Base-by-base conservation (phyloP, 2,797 vertebrate genomes). In the Novumbra hubbsi region DNA sequence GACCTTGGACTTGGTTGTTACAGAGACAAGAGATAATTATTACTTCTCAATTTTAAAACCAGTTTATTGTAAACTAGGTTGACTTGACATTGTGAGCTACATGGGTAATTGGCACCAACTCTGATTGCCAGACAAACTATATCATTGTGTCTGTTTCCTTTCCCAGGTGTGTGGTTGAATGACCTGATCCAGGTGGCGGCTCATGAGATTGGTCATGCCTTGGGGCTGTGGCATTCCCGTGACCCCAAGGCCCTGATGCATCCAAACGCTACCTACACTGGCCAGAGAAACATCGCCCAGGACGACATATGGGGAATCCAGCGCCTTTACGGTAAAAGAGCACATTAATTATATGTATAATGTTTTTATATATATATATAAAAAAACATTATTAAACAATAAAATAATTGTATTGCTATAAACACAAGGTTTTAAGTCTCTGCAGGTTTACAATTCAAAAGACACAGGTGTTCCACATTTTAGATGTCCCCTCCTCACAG, bases 111-210 rank as follows among this genome's bases (percentile, higher is more conserved):
- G 19, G 50, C n/a, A 2, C 50, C 2, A 8, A 52, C 19, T 19
- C 19, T 52, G 50, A 17, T 9, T n/a, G 19, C 50, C 50, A 52
- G 50, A 52, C 50, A 1, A 52, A n/a, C 7, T 52, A 52, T n/a
- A 8, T 55, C n/a, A 55, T 55, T 55, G 19, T 55, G 19, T 11
- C 21, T 60, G 21, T 27, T 60, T 21, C 28, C 28, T 64, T 30
- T 14, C 27, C 14, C 84, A 95, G 95, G 94, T 2, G 94, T 95
- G 73, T 96, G 94, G 95, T 86, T 95, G 0, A 95, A 96, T 24
- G 94, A 96, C 85, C 88, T 96, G 83, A 93, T 95, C 55, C 94
- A 96, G 82, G 94, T 95, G 3, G 94, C 94, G 0, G 95, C 94
- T 16, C 95, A 95, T 64, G 94, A 95, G 86, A 94, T 95, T 1